phyloP scores from a whole-genome alignment of 2,888 invertebrate species.

The Torymus auratus region DNA sequence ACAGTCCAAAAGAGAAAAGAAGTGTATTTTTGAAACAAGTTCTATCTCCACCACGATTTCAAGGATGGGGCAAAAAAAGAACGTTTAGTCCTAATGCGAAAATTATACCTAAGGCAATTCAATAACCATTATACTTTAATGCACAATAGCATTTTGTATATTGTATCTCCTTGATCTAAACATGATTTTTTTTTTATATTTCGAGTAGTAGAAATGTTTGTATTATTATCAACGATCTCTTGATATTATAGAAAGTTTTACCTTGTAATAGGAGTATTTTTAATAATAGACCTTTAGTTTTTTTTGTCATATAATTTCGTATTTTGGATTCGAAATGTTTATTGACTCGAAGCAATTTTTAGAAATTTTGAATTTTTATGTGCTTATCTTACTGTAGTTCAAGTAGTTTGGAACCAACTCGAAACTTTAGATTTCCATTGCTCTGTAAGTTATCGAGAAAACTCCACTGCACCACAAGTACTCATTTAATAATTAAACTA shows the following conservation, averaged over 20 bases:
- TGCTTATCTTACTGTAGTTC: too few relatives aligned
- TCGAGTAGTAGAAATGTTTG: not conserved
- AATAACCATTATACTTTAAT: conserved; percentile 25
- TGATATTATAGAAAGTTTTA: not conserved
- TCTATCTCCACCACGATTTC: conserved; percentile 80
- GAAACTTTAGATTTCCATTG: too few relatives aligned
- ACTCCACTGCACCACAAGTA: too few relatives aligned
- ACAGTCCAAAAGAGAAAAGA: conserved; percentile 78
- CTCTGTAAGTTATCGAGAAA: too few relatives aligned
- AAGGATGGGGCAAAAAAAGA: conserved; percentile 72
- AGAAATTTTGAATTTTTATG: too few relatives aligned
- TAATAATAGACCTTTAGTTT: too few relatives aligned
- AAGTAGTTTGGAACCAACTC: too few relatives aligned
- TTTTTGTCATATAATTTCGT: too few relatives aligned
- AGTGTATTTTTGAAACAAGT: conserved; percentile 80
- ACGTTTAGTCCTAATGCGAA: conserved; percentile 67
- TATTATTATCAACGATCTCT: not conserved
- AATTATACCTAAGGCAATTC: conserved; percentile 63
- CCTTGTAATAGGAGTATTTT: not conserved
- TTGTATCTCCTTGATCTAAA: not conserved
- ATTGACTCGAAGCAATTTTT: too few relatives aligned
- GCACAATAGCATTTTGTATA: not conserved
- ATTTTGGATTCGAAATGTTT: too few relatives aligned
- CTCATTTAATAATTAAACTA: too few relatives aligned
- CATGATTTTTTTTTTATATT: not conserved